Percentiles rank a stretch among this genome's conserved stretches.
These are phyloP conservation scores for Choristoneura rosaceana DNA, from an alignment of 2,888 invertebrate genomes.

Conservation along the genomic window DNA sequence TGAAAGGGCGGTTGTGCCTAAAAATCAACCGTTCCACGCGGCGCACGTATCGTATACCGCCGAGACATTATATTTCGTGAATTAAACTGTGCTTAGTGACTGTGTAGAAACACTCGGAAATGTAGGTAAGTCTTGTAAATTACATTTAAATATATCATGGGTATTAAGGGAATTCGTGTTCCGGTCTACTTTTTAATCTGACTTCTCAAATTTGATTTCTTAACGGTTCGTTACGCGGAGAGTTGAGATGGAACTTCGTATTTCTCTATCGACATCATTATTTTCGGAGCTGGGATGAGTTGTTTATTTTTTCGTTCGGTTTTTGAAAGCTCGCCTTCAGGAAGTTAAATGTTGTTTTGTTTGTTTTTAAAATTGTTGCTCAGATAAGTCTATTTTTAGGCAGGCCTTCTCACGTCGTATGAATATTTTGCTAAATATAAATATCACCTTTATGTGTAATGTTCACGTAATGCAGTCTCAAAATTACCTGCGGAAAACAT, in stretches of 20 bases:
- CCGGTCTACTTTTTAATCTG: conserved; percentile 36
- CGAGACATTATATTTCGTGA: conserved; percentile 14
- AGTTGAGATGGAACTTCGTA: conserved; percentile 14
- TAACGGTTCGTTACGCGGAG: conserved; percentile 32
- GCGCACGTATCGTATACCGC: conserved; percentile 21
- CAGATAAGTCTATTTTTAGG: neutral
- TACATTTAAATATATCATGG: neutral
- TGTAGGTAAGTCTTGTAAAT: conserved; percentile 25
- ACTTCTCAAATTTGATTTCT: conserved; percentile 40
- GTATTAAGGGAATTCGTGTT: conserved; percentile 21
- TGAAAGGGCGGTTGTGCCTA: conserved; percentile 57
- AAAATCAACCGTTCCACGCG: conserved; percentile 20
- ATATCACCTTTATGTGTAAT: too few relatives aligned
- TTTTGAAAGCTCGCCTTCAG: neutral
- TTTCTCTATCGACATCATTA: conserved; percentile 17
- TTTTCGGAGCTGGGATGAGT: conserved; percentile 1
- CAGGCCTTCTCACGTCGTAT: neutral
- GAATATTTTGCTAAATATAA: too few relatives aligned
- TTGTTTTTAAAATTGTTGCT: neutral
- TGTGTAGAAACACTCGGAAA: conserved; percentile 8
- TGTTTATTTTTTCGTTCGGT: neutral
- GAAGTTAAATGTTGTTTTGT: neutral
- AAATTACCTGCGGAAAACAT: too few relatives aligned
- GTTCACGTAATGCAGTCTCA: too few relatives aligned
- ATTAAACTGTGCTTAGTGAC: neutral